Conservation (phyloP, 2,113 vertebrate species). For the Salvator merianae region DNA sequence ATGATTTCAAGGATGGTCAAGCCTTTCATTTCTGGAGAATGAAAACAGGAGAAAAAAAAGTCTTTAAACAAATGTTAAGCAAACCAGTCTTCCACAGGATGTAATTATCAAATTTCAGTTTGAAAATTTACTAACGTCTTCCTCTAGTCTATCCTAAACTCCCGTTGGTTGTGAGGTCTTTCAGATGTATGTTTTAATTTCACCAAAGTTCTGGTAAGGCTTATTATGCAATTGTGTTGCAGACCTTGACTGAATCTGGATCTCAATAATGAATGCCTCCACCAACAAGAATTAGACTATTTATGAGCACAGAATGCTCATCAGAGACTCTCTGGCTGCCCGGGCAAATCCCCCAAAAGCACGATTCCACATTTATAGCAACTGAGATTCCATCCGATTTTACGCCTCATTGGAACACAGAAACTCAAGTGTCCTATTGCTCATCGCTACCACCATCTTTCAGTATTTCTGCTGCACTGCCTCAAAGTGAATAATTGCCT, state of each 20-base stretch:
- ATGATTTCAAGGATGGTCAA: too few species aligned
- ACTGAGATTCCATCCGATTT: slow-evolving; percentile 13
- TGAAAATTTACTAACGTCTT: too few species aligned
- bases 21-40: too few species aligned
- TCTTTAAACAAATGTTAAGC: too few species aligned
- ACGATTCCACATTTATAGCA: background rate
- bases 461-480: background rate
- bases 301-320: background rate
- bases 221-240: background rate
- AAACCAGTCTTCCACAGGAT: too few species aligned
- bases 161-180: background rate
- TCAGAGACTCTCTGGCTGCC: slow-evolving; percentile 29
- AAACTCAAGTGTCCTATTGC: background rate
- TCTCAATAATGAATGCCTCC: background rate
- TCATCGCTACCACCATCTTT: background rate
- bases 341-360: slow-evolving; percentile 37
- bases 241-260: background rate
- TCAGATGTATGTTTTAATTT: background rate
- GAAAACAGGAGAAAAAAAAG: too few species aligned
- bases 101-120: too few species aligned
- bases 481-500: background rate
- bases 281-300: slow-evolving; percentile 35
- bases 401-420: slow-evolving; percentile 30
- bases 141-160: background rate
- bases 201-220: background rate